Evolutionary conservation across 2,797 vertebrate genomes (phyloP), one percentile per base, ranked within the genome.

Genomic region (Pseudopleuronectes americanus): DNA sequence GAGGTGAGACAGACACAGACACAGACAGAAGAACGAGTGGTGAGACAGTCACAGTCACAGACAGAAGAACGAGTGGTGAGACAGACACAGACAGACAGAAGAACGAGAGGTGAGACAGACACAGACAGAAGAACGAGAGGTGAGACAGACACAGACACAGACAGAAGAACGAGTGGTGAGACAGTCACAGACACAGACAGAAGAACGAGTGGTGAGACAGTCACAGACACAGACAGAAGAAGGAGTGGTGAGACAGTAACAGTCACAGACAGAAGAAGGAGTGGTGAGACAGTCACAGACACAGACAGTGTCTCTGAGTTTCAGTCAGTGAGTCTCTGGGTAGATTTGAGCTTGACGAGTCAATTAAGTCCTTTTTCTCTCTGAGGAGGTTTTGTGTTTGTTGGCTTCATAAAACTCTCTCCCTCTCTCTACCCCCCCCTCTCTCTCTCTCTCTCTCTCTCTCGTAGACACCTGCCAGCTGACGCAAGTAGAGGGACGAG

Each of bases 281-380:
- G 31, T 2, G 31, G 31, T 33, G 31, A 33, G 57, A 68, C 66
- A 38, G 48, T 43, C 17, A 71, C 26, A 68, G 62, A 77, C 57
- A 61, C 61, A 57, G 65, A 9, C 38, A 45, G 54, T 19, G 57
- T 57, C 83, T 82, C 19, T 14, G 69, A 64, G 55, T 67, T 68
- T 87, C 79, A 72, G 54, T 67, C 61, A 63, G 24, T 4, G n/a
- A 77, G 71, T 83, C 84, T 86, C 81, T 48, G 51, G 86, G 74
- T 89, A 79, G 76, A 78, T 80, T 76, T 71, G 24, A 71, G 77
- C 80, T 86, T 87, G 82, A 91, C 85, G 86, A 87, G 86, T 90
- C 83, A 90, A 89, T 89, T 88, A 91, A 79, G 58, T 64, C 73
- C 49, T 43, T 55, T 52, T 74, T 77, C 79, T 83, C 86, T 85